Percentiles rank a stretch among this genome's conserved stretches.
Evolutionary conservation across 2,113 vertebrate genomes (phyloP).

Genomic region (Struthidea cinerea): DNA sequence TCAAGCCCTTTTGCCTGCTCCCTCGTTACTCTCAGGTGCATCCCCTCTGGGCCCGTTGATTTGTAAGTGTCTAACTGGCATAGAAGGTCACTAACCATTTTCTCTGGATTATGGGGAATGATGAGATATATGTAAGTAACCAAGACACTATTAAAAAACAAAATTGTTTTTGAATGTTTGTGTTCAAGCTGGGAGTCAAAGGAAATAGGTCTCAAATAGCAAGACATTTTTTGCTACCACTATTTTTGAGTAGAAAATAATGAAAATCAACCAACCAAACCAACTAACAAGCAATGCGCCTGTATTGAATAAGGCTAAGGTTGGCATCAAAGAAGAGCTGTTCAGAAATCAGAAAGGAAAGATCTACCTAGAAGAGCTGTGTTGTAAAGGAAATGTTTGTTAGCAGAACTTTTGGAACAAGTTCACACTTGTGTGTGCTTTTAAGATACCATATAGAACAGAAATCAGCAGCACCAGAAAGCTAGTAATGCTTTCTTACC

Average conservation of each 20-base stretch:
- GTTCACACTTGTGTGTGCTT: neutral
- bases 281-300: neutral
- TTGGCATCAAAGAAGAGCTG: neutral
- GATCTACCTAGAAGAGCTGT: neutral
- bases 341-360: neutral
- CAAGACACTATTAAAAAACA: neutral
- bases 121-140: neutral
- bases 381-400: neutral
- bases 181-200: neutral
- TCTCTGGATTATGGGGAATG: neutral
- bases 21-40: neutral
- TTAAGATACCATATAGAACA: neutral
- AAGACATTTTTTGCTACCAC: neutral
- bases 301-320: neutral
- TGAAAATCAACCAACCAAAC: neutral
- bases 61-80: neutral
- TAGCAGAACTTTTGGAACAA: neutral
- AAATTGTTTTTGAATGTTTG: neutral
- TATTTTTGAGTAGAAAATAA: neutral
- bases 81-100: neutral
- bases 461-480: neutral
- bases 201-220: neutral
- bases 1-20: neutral
- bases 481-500: neutral
- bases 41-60: neutral